Conservation (phyloP, 2,888 invertebrate genomes). For the Drepana falcataria region DNA sequence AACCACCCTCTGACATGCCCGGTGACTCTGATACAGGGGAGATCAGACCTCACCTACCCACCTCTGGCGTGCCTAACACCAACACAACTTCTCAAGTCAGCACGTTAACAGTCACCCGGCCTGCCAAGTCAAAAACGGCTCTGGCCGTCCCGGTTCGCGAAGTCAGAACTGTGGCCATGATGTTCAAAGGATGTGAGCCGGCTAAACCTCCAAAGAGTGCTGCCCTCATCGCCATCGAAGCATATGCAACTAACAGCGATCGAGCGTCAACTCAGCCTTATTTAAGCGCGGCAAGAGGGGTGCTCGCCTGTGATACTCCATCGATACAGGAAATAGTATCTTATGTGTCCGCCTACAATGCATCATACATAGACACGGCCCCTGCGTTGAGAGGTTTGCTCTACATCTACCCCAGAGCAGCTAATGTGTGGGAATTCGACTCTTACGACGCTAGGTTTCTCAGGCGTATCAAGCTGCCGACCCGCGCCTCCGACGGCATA, state of each 20-base stretch:
- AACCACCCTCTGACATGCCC: background rate
- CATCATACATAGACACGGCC: background rate
- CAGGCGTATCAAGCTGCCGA: no score
- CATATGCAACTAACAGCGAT: background rate
- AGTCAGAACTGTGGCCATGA: constrained; percentile 1
- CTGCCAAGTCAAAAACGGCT: background rate
- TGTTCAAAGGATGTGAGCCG: background rate
- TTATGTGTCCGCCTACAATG: background rate
- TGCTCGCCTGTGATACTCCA: background rate
- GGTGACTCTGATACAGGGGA: background rate
- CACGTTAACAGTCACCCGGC: background rate
- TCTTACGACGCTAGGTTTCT: no score
- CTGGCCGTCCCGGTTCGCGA: background rate
- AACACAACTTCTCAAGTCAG: no score
- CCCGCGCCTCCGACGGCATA: no score
- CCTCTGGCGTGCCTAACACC: no score
- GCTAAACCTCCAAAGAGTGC: background rate
- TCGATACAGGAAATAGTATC: background rate
- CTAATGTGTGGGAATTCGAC: background rate
- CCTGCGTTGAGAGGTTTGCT: background rate
- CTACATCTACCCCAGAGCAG: background rate
- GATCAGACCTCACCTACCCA: no score
- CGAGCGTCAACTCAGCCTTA: constrained; percentile 1
- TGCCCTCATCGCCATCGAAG: background rate
- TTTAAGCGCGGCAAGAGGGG: background rate